These are phyloP conservation scores for Machimus rusticus DNA, from an alignment of 2,888 invertebrate genomes.

Conservation along the genomic window DNA sequence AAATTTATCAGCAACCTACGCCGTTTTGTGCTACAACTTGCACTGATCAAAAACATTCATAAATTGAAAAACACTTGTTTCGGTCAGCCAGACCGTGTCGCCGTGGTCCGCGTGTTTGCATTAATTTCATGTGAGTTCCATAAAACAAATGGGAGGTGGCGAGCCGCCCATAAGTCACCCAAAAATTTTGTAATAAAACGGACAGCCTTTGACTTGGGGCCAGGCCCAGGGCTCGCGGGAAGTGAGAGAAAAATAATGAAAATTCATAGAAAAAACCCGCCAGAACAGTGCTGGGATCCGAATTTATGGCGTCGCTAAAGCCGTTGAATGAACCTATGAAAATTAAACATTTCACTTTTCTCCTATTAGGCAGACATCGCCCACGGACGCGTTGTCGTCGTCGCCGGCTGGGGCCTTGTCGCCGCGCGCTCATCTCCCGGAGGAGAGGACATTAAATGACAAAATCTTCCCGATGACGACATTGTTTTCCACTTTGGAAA, in stretches of 20 bases:
- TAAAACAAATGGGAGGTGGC: background rate
- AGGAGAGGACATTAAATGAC: background rate
- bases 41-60: background rate
- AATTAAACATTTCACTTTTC: conserved; percentile 17
- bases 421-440: background rate
- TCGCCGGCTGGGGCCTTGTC: background rate
- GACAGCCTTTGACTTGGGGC: background rate
- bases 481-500: conserved; percentile 12
- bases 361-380: background rate
- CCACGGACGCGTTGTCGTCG: background rate
- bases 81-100: background rate
- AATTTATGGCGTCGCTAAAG: conserved; percentile 24
- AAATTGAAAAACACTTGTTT: background rate
- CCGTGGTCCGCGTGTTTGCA: background rate
- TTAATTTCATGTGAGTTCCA: background rate
- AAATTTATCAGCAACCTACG: background rate
- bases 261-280: background rate
- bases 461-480: background rate
- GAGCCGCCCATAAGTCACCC: background rate
- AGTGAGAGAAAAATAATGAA: background rate
- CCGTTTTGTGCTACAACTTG: background rate
- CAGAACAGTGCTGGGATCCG: background rate
- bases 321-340: conserved; percentile 13
- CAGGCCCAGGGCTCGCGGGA: background rate
- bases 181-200: background rate